Conservation (phyloP, 2,113 vertebrate genomes). For the Nymphicus hollandicus region DNA sequence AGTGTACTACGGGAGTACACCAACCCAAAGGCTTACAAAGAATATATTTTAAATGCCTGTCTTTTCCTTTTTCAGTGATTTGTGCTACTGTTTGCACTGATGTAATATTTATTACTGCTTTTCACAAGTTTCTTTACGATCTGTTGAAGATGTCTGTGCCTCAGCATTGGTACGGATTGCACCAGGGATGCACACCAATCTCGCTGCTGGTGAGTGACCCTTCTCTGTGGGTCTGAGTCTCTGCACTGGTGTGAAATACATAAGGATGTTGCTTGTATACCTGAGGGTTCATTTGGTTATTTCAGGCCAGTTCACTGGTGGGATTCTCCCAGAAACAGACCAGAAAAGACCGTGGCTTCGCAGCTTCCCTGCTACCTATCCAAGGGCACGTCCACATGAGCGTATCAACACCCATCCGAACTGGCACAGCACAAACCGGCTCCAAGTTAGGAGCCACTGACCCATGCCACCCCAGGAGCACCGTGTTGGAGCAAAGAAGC, state of each 20-base stretch:
- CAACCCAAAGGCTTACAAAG: background rate
- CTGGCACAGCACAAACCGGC: background rate
- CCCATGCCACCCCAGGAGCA: rapidly evolving
- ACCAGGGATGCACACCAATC: background rate
- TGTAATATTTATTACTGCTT: background rate
- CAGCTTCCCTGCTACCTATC: background rate
- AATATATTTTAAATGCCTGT: background rate
- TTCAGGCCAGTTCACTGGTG: background rate
- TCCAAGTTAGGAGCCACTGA: background rate
- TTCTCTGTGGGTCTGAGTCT: background rate
- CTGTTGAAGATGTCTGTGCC: background rate
- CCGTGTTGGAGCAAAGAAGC: rapidly evolving
- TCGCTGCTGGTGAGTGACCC: background rate
- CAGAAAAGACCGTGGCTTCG: rapidly evolving
- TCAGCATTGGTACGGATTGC: background rate
- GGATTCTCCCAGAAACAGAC: background rate
- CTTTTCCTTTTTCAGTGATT: background rate
- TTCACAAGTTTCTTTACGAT: background rate
- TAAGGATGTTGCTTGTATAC: background rate
- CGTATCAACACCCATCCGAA: rapidly evolving
- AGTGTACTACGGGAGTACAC: background rate
- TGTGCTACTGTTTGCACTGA: background rate
- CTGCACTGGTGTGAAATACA: background rate
- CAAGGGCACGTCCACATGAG: rapidly evolving
- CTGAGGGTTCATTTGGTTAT: background rate